Evolutionary conservation across 2,113 vertebrate species (phyloP).

Genomic region (Prionailurus bengalensis): DNA sequence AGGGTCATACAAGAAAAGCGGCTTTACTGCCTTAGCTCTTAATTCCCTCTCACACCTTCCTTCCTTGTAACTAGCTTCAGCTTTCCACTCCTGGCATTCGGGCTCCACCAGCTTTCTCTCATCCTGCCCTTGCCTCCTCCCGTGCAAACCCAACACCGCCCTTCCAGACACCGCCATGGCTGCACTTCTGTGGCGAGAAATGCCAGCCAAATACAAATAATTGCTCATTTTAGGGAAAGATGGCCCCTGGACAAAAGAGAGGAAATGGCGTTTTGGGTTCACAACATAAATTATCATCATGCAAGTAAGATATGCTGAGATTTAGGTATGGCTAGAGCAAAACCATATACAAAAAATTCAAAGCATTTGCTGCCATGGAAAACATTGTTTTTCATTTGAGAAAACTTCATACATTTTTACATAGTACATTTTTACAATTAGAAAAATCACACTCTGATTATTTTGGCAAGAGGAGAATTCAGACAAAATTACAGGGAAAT

Average conservation of each 20-base stretch:
- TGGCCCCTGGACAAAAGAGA: neutral
- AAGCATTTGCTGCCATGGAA: neutral
- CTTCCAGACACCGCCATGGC: neutral
- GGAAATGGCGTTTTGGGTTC: neutral
- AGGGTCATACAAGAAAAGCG: slow-evolving; percentile 76
- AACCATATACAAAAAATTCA: neutral
- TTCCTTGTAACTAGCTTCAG: slow-evolving; percentile 66
- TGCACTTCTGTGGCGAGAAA: neutral
- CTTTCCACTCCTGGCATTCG: slow-evolving; percentile 58
- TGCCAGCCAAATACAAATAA: neutral
- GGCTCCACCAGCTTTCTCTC: slow-evolving; percentile 35
- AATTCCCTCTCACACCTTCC: slow-evolving; percentile 59
- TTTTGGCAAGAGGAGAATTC: slow-evolving; percentile 33
- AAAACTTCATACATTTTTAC: neutral
- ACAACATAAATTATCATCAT: neutral
- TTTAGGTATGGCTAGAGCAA: neutral
- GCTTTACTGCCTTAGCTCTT: slow-evolving; percentile 66
- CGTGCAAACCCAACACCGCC: neutral
- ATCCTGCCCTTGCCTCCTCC: neutral
- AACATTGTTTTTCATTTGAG: slow-evolving; percentile 37
- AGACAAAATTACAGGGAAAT: slow-evolving; percentile 20
- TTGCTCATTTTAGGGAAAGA: neutral
- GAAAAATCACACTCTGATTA: neutral
- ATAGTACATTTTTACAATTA: neutral
- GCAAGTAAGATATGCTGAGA: neutral